Evolutionary conservation across 2,113 vertebrate genomes (phyloP), one percentile per base, ranked within the genome.

Genomic region (Spea multiplicata): DNA sequence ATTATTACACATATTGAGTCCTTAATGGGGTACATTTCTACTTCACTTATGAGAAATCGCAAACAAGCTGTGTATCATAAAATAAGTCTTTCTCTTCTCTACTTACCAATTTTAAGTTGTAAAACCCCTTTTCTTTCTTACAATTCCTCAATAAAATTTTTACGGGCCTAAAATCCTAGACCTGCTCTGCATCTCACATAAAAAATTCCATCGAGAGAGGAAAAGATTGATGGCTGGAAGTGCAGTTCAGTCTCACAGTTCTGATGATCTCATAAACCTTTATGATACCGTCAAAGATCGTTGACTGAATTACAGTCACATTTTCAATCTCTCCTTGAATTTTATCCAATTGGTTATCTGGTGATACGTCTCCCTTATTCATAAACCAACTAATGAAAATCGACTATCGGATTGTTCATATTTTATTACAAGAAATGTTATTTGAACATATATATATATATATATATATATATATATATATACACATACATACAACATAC

Each of bases 41-140:
- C 49, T 53, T 66, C 10, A 75, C 48, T 55, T 67, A 30, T 67
- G 50, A 67, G 67, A 67, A 62, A 59, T 45, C 13, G 66, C 66
- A 69, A 76, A 77, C 64, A 74, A 64, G 45, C 4, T 67, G 67
- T 44, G 65, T 57, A 30, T 68, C 78, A 52, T 80, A 67, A 74
- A 74, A 70, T 67, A 61, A 70, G 52, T 69, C 66, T 62, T 46
- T 66, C 71, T 62, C 67, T 79, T 68, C 78, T 80, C 71, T 80
- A 80, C 64, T 80, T 80, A 80, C 78, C 78, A 80, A 68, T 80
- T 68, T 80, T 57, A 68, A 68, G 71, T 80, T 80, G 78, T 80
- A 80, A 80, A 80, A 80, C 17, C 78, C 71, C 78, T 68, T 80
- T 80, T 80, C 78, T 73, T 80, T 80, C 78, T 73, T 67, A 80